phyloP scores from a whole-genome alignment of 1,140 invertebrate genomes.

The Drosophila navojoa region DNA sequence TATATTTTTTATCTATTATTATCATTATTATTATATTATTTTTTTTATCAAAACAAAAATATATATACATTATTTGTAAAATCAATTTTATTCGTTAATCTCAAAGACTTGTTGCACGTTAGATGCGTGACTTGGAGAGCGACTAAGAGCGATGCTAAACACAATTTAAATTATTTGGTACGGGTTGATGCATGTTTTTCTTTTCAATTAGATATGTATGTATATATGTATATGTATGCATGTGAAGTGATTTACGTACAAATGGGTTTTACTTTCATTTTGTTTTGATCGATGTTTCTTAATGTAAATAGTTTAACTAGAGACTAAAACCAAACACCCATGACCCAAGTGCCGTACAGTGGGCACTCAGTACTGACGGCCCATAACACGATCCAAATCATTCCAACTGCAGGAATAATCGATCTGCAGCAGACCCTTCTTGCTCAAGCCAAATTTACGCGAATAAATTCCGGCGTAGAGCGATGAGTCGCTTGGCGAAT shows the following conservation, averaged over 20 bases:
- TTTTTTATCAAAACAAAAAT: no score
- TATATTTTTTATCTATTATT: no score
- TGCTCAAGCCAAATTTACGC: conserved; percentile 86
- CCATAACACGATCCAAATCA: conserved; percentile 86
- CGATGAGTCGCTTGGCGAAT: conserved; percentile 69
- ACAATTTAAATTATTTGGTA: conserved; percentile 49
- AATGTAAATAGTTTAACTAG: conserved; percentile 43
- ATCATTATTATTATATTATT: no score
- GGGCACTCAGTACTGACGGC: conserved; percentile 60
- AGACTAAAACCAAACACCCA: conserved; percentile 63
- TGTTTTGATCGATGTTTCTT: conserved; percentile 5
- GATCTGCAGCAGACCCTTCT: conserved; percentile 88
- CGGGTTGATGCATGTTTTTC: conserved; percentile 6
- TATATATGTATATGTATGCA: conserved; percentile 2
- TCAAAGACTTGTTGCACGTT: conserved; percentile 23
- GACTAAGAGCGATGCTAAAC: conserved; percentile 32
- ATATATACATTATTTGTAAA: neutral
- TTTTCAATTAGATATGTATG: neutral
- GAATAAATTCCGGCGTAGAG: conserved; percentile 80
- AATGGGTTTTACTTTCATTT: conserved; percentile 10
- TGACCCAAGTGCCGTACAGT: neutral
- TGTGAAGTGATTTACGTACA: conserved; percentile 30
- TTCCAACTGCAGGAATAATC: conserved; percentile 89
- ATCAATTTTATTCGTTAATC: conserved; percentile 32
- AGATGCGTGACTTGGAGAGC: conserved; percentile 14